Evolutionary conservation across 2,113 vertebrate species (phyloP).

Genomic region (Pyrgilauda ruficollis): DNA sequence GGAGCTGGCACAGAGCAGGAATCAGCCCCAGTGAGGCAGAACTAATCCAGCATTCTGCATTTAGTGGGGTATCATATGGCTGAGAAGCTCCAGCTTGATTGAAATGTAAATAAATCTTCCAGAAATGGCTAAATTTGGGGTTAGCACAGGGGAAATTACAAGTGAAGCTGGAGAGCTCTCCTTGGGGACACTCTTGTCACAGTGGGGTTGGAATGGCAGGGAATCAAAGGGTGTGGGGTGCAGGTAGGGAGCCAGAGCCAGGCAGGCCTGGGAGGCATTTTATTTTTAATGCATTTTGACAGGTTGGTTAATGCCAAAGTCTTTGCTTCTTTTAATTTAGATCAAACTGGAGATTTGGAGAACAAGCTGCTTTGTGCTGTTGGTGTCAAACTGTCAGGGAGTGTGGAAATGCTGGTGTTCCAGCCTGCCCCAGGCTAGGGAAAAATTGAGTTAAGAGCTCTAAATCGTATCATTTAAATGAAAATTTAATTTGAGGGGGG

Average conservation of each 20-base stretch:
- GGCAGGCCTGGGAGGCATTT: constrained; percentile 22
- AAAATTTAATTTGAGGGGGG: background rate
- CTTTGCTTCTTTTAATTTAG: constrained; percentile 60
- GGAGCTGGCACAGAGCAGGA: background rate
- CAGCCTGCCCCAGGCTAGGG: background rate
- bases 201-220: background rate
- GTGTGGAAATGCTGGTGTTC: background rate
- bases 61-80: background rate
- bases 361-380: constrained; percentile 18
- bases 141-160: background rate
- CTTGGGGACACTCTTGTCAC: background rate
- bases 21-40: background rate
- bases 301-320: background rate
- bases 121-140: background rate
- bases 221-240: background rate
- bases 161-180: background rate
- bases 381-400: constrained; percentile 23
- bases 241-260: background rate
- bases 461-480: background rate
- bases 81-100: background rate
- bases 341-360: constrained; percentile 40
- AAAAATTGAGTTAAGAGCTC: background rate
- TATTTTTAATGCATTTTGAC: constrained; percentile 29
- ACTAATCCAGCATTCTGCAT: background rate
- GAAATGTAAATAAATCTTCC: background rate